Evolutionary conservation across 2,113 vertebrate genomes (phyloP).

Genomic region (Connochaetes taurinus): DNA sequence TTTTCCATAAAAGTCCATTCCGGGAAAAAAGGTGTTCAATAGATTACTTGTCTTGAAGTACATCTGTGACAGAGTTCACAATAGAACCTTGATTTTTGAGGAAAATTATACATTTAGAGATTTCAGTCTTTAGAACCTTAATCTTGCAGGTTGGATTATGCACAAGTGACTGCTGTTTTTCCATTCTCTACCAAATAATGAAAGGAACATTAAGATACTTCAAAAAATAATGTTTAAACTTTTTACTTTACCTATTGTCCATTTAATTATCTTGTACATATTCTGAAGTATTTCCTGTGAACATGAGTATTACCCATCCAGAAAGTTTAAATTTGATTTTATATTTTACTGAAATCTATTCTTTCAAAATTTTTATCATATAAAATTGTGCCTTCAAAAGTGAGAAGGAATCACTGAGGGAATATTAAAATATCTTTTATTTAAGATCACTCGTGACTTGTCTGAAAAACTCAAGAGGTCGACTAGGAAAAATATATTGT

Average conservation of each 20-base stretch:
- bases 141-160: background rate
- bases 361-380: background rate
- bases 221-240: background rate
- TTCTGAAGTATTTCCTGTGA: conserved; percentile 11
- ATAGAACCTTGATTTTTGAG: background rate
- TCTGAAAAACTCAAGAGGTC: background rate
- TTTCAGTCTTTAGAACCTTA: background rate
- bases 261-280: background rate
- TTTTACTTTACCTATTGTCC: background rate
- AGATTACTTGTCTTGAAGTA: conserved; percentile 22
- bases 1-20: background rate
- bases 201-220: background rate
- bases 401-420: background rate
- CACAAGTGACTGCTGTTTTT: background rate
- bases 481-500: background rate
- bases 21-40: background rate
- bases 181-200: background rate
- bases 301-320: background rate
- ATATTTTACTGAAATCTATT: background rate
- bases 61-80: background rate
- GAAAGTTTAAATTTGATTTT: background rate
- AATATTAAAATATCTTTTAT: background rate
- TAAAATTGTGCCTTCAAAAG: background rate
- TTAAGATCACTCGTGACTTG: background rate
- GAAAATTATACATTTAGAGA: background rate